A percentile compares a stretch with the other conserved stretches of the same genome.
phyloP scores from a whole-genome alignment of 2,113 vertebrate genomes.

The Phrynosoma platyrhinos region DNA sequence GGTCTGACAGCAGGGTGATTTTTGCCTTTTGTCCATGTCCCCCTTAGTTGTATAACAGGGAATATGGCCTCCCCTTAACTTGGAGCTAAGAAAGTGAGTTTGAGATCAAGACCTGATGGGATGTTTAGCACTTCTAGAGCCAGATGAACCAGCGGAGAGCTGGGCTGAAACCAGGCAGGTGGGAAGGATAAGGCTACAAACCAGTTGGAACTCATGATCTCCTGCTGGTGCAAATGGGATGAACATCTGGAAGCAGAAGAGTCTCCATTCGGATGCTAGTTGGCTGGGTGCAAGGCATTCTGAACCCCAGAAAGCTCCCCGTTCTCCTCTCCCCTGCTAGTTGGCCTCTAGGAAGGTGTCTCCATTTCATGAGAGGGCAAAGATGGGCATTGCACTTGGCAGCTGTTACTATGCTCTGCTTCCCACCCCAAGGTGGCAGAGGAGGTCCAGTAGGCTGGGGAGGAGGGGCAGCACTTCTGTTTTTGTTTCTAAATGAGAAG shows the following conservation, averaged over 20 bases:
- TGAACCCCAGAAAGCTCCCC: constrained; percentile 6
- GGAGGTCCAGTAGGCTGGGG: neutral
- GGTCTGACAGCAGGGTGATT: neutral
- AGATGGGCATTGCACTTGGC: neutral
- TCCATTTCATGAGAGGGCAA: neutral
- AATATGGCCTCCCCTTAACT: neutral
- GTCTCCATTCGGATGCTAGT: neutral
- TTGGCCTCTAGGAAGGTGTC: neutral
- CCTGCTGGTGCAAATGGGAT: constrained; percentile 41
- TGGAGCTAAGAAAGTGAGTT: neutral
- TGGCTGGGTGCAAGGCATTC: constrained; percentile 1
- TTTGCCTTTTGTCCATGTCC: neutral
- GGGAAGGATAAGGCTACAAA: neutral
- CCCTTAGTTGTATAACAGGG: neutral
- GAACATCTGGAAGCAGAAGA: constrained; percentile 6
- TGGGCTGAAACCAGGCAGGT: neutral
- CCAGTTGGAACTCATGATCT: constrained; percentile 31
- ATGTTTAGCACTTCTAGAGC: neutral
- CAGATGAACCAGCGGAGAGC: neutral
- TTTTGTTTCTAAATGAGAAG: neutral
- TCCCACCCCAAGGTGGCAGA: neutral
- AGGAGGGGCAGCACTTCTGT: neutral
- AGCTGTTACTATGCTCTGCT: neutral
- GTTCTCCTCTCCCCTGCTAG: neutral
- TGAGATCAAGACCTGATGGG: no score